A percentile compares a stretch with the other conserved stretches of the same genome.
Conservation (phyloP, 2,113 vertebrate genomes). For the Mohoua ochrocephala region DNA sequence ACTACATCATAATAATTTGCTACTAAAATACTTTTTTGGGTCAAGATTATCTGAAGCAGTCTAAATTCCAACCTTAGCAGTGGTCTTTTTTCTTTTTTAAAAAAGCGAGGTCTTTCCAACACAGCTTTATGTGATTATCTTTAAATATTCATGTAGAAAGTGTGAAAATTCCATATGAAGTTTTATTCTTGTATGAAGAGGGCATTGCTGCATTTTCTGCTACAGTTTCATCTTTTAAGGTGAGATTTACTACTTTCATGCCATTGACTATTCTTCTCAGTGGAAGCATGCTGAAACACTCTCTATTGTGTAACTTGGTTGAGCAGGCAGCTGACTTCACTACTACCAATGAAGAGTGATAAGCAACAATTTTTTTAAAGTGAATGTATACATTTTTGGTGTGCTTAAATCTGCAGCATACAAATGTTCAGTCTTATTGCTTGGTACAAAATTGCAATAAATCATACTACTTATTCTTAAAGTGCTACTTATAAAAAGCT, state of each 20-base stretch:
- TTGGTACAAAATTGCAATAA: slow-evolving; percentile 66
- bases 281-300: slow-evolving; percentile 70
- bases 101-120: slow-evolving; percentile 44
- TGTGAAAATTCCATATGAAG: slow-evolving; percentile 56
- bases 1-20: slow-evolving; percentile 35
- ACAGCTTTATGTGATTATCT: slow-evolving; percentile 51
- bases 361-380: slow-evolving; percentile 49
- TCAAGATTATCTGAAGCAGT: slow-evolving; percentile 22
- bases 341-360: slow-evolving; percentile 64
- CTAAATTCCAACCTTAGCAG: not conserved
- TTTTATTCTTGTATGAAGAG: slow-evolving; percentile 66
- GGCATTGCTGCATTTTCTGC: slow-evolving; percentile 70
- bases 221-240: slow-evolving; percentile 58
- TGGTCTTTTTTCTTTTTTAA: not conserved
- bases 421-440: slow-evolving; percentile 47
- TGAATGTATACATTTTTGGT: slow-evolving; percentile 64
- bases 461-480: slow-evolving; percentile 55
- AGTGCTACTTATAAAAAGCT: slow-evolving; percentile 60
- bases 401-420: slow-evolving; percentile 58
- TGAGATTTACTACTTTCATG: slow-evolving; percentile 57
- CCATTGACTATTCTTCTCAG: slow-evolving; percentile 59
- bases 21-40: slow-evolving; percentile 60
- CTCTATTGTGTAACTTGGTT: slow-evolving; percentile 51
- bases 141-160: slow-evolving; percentile 53
- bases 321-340: slow-evolving; percentile 51